Base-by-base conservation (phyloP, 2,113 vertebrate species). In the Protomyctophum bolini region DNA sequence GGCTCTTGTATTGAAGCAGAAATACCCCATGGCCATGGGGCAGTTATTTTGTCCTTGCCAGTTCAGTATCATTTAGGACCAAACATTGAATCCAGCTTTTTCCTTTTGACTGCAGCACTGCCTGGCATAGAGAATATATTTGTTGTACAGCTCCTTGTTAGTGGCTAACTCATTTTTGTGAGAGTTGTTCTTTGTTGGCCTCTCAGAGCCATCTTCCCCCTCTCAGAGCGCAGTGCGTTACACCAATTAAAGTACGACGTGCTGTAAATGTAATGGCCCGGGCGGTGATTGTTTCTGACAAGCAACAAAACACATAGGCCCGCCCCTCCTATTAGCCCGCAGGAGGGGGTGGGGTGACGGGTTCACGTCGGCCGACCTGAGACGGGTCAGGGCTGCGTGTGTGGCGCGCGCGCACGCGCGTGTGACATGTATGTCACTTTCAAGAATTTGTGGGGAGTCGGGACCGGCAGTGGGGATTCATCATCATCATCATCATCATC, bases 241-340 rank as follows among this genome's bases (percentile, higher is more conserved):
- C 95, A 96, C 96, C 96, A 96, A 95, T 96, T 97, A 98, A 96
- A 97, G 96, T 92, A 91, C 93, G 95, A 97, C 94, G 95, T 97
- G 97, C 96, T 96, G 96, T 94, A 97, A 98, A 97, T 96, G 95
- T 98, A 98, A 98, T 97, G 96, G 96, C 94, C 95, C 93, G 93
- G 93, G 92, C 93, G 92, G 91, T 95, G 95, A 98, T 98, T 98
- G 97, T 98, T 98, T 97, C 95, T 96, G 96, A 97, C 96, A 97
- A 95, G 95, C 95, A 97, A 97, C 96, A 98, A 97, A 98, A 98
- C 96, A 97, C 95, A 94, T 95, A 93, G 95, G 95, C 94, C 97
- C 96, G 95, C 98, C 97, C 97, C 95, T 96, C 94, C 96, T 96
- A 99, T 99, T 98, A 98, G 95, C 94, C 94, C 91, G 92, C 94